Evolutionary conservation across 2,797 vertebrate species (phyloP).

Genomic region (Vipera latastei): DNA sequence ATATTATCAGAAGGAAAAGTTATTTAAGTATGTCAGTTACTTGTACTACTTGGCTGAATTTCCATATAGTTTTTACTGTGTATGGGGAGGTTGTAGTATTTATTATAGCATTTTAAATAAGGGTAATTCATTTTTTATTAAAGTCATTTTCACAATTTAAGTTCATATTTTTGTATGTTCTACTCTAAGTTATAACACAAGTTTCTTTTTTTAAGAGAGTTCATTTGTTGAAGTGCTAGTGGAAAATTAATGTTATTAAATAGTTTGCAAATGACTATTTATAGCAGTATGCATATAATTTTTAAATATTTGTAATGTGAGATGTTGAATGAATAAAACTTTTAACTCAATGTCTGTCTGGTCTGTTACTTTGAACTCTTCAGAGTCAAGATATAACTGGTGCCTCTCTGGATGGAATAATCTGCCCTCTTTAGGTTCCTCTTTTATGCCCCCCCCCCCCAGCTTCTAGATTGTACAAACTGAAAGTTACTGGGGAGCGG

Average conservation of each 20-base stretch:
- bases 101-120: conserved; percentile 99
- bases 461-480: background rate
- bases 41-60: conserved; percentile 99
- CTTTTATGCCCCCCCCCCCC: background rate
- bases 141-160: conserved; percentile 99
- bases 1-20: conserved; percentile 99
- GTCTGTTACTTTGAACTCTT: conserved; percentile 58
- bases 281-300: conserved; percentile 99
- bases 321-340: conserved; percentile 99
- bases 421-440: background rate
- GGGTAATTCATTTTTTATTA: conserved; percentile 99
- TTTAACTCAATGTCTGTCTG: conserved; percentile 84
- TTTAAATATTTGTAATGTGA: conserved; percentile 99
- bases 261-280: conserved; percentile 99
- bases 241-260: conserved; percentile 99
- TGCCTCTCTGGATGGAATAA: background rate
- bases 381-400: background rate
- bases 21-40: conserved; percentile 99
- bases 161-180: conserved; percentile 99
- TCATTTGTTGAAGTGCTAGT: conserved; percentile 99
- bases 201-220: conserved; percentile 97
- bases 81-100: conserved; percentile 99
- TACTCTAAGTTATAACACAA: conserved; percentile 98
- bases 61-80: conserved; percentile 99
- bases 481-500: background rate